A percentile compares a stretch with the other conserved stretches of the same genome.
Evolutionary conservation across 64 coral and sea anemone genomes (phyloP).

Genomic region (Hydrozoanthus tunicans): DNA sequence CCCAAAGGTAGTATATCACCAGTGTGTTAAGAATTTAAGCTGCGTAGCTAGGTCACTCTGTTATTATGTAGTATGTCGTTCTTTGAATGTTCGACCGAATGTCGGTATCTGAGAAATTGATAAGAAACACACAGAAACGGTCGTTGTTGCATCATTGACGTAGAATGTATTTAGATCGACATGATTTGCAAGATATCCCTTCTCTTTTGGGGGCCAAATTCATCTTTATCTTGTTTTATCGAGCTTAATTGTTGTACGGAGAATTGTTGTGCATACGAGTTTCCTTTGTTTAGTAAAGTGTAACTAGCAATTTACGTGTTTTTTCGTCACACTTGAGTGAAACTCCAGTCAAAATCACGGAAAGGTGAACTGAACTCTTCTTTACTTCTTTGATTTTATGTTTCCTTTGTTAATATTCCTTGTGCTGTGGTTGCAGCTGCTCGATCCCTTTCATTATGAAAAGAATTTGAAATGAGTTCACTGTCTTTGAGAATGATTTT

Average conservation of each 20-base stretch:
- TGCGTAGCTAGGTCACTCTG: neutral
- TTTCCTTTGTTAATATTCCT: neutral
- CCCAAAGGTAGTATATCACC: neutral
- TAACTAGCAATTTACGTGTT: neutral
- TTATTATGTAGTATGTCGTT: neutral
- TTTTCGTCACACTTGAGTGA: conserved; percentile 37
- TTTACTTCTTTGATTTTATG: conserved; percentile 5
- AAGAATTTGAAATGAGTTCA: neutral
- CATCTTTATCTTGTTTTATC: neutral
- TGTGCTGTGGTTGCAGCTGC: neutral
- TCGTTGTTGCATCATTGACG: neutral
- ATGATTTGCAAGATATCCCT: conserved; percentile 9
- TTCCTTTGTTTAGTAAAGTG: neutral
- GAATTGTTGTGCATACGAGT: neutral
- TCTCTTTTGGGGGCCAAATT: neutral
- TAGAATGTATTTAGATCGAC: neutral
- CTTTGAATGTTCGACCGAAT: neutral
- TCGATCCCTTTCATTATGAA: neutral
- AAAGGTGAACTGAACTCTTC: neutral
- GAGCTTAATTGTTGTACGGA: neutral
- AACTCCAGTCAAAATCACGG: neutral
- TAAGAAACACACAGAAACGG: too few relatives aligned
- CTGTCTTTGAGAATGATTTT: neutral
- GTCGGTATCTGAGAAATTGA: too few relatives aligned
- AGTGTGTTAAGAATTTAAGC: neutral